Conservation (phyloP, 2,113 vertebrate genomes). For the Cephalophus harveyi region DNA sequence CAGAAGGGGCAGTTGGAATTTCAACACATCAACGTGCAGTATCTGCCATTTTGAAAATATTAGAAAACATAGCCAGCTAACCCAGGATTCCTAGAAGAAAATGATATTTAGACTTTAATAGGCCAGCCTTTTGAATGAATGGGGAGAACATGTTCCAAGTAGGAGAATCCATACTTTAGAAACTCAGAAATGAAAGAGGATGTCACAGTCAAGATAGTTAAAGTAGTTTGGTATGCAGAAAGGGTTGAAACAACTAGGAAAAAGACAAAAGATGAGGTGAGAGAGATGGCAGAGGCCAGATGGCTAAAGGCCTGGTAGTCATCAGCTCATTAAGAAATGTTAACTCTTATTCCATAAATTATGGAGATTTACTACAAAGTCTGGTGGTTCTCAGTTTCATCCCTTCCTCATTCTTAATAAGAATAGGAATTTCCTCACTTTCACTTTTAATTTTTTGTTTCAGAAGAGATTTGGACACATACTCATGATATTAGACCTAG, state of each 20-base stretch:
- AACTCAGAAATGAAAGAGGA: background rate
- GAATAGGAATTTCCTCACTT: background rate
- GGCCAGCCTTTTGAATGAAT: background rate
- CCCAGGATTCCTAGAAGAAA: background rate
- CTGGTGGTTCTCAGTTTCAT: background rate
- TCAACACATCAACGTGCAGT: background rate
- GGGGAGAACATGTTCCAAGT: background rate
- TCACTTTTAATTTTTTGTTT: constrained; percentile 13
- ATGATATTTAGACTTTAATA: background rate
- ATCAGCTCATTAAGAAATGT: background rate
- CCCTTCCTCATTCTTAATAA: background rate
- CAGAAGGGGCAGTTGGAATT: background rate
- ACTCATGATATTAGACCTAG: background rate
- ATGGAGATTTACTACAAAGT: background rate
- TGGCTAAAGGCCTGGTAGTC: background rate
- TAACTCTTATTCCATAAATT: constrained; percentile 19
- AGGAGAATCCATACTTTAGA: background rate
- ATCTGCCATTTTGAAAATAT: background rate
- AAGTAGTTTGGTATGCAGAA: background rate
- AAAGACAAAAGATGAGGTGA: background rate
- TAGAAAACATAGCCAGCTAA: background rate
- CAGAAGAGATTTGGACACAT: background rate
- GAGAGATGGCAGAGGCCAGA: background rate
- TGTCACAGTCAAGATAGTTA: background rate
- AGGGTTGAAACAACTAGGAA: background rate